A percentile compares a stretch with the other conserved stretches of the same genome.
phyloP scores from a whole-genome alignment of 2,888 invertebrate species.

The Allolobophora icterica region DNA sequence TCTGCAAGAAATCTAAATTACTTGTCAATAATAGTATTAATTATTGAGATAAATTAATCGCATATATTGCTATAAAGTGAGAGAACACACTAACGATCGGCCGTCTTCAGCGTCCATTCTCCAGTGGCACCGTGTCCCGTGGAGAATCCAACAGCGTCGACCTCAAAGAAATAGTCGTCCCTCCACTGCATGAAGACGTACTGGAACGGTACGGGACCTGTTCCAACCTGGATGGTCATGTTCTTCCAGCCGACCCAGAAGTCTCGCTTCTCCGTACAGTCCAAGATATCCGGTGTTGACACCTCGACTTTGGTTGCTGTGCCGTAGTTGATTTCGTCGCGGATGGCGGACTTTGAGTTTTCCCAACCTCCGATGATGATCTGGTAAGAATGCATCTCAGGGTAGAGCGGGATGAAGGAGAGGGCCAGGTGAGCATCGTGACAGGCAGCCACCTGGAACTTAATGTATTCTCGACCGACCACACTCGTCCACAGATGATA shows the following conservation, averaged over 20 bases:
- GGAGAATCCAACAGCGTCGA: conserved; percentile 22
- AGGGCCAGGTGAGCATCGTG: conserved; percentile 36
- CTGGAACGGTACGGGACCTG: not conserved
- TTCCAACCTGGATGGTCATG: not conserved
- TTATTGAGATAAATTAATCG: not conserved
- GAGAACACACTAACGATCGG: not conserved
- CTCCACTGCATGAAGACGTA: conserved; percentile 21
- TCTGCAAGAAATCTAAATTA: not conserved
- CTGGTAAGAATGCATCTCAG: conserved; percentile 30
- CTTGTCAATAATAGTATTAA: not conserved
- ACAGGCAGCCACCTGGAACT: conserved; percentile 36
- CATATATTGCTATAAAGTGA: not conserved
- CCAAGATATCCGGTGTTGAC: conserved; percentile 24
- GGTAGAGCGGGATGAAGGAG: not conserved
- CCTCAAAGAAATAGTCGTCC: not conserved
- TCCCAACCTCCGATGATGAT: conserved; percentile 39
- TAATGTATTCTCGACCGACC: conserved; percentile 27
- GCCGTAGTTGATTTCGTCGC: not conserved
- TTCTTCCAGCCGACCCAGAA: conserved; percentile 39
- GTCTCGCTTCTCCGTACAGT: conserved; percentile 28
- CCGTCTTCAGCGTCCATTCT: conserved; percentile 22
- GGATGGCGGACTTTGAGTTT: conserved; percentile 36
- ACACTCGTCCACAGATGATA: conserved; percentile 31
- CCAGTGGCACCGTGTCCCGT: conserved; percentile 18
- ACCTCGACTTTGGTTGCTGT: not conserved